Percentiles rank a stretch among this genome's conserved stretches.
Evolutionary conservation across 1,140 invertebrate species (phyloP).

Genomic region (Meloidogyne hapla): DNA sequence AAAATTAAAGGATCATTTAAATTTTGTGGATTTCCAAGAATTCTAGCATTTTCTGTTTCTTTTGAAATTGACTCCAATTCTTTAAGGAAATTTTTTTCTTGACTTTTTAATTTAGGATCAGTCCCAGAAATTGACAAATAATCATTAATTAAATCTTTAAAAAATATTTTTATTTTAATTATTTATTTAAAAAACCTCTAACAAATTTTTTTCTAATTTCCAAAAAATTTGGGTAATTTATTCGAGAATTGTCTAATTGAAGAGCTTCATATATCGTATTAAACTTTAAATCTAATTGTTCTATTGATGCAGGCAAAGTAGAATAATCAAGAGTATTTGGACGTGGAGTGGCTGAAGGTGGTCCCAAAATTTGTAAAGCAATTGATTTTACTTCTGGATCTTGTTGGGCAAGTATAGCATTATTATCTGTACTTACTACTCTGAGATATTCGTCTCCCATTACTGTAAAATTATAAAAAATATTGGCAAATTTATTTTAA

Average conservation of each 20-base stretch:
- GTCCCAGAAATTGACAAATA: not conserved
- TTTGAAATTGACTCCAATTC: constrained; percentile 3
- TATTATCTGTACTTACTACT: not conserved
- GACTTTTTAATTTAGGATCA: not conserved
- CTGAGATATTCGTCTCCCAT: not conserved
- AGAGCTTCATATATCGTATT: not conserved
- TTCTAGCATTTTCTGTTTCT: not conserved
- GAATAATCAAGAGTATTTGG: not conserved
- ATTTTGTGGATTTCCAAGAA: not conserved
- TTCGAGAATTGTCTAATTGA: not conserved
- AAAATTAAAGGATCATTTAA: not conserved
- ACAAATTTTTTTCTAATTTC: not conserved
- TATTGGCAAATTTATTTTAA: not conserved
- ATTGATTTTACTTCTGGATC: not conserved
- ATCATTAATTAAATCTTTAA: not conserved
- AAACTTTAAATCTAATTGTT: not conserved
- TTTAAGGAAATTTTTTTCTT: not conserved
- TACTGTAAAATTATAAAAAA: not conserved
- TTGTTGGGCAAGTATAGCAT: not conserved
- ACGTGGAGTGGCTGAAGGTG: not conserved
- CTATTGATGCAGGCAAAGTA: not conserved
- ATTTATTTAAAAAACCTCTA: not conserved
- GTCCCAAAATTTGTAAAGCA: not conserved
- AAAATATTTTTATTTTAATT: too few relatives aligned
- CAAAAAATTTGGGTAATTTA: not conserved